These are phyloP conservation scores for Chesias legatella DNA, from an alignment of 2,888 invertebrate species.

Conservation along the genomic window DNA sequence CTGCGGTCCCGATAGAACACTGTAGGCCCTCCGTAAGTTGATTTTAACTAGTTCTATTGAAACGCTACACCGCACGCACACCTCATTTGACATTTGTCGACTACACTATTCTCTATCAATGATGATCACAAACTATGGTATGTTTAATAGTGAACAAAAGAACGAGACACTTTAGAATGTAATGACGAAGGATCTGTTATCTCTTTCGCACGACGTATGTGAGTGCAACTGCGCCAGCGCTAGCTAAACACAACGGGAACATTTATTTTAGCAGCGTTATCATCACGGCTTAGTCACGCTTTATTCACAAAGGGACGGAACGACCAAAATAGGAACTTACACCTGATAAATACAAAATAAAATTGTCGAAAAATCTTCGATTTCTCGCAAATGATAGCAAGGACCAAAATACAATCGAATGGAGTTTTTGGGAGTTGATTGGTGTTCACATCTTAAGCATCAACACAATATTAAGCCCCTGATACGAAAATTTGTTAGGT, in stretches of 20 bases:
- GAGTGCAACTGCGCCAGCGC: constrained; percentile 14
- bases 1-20: constrained; percentile 9
- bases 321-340: too few species aligned
- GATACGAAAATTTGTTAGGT: too few species aligned
- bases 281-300: background rate
- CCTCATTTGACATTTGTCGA: constrained; percentile 18
- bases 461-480: too few species aligned
- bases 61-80: constrained; percentile 3
- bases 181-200: constrained; percentile 31
- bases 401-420: too few species aligned
- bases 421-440: too few species aligned
- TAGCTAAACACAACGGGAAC: constrained; percentile 29
- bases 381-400: too few species aligned
- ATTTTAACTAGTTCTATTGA: constrained; percentile 7
- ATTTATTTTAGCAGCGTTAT: constrained; percentile 27
- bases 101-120: constrained; percentile 18
- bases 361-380: too few species aligned
- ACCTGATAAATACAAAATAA: too few species aligned
- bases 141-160: background rate
- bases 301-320: background rate
- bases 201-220: constrained; percentile 44
- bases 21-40: constrained; percentile 9
- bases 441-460: too few species aligned
- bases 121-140: too few species aligned
- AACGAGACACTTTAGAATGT: constrained; percentile 16